phyloP scores from a whole-genome alignment of 2,888 invertebrate species.

The Morinoia aosen region DNA sequence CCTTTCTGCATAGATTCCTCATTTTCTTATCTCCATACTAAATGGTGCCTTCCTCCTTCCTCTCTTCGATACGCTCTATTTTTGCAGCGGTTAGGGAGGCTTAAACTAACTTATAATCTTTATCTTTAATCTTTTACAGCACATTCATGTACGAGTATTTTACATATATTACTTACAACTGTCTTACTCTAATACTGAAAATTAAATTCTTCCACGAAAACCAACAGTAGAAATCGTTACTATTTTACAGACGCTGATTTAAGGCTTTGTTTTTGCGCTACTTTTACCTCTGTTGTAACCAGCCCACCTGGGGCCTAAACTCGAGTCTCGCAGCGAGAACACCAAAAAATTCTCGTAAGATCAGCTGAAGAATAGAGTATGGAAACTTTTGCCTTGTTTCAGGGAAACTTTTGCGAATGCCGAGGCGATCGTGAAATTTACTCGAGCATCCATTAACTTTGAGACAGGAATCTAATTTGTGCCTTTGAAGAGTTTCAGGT shows the following conservation, averaged over 20 bases:
- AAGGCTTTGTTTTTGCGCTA: neutral
- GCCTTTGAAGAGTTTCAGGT: neutral
- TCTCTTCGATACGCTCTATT: too few species aligned
- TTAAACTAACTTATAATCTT: too few species aligned
- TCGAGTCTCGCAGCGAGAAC: neutral
- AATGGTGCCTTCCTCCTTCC: too few species aligned
- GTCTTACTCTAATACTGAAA: neutral
- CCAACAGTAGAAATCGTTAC: neutral
- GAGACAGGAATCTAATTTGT: slow-evolving; percentile 50
- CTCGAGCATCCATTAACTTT: slow-evolving; percentile 35
- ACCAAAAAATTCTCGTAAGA: slow-evolving; percentile 12
- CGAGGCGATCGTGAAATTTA: slow-evolving; percentile 39
- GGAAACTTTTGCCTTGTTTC: slow-evolving; percentile 3
- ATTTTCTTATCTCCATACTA: too few species aligned
- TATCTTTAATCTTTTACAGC: too few species aligned
- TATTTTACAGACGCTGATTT: neutral
- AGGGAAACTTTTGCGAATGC: neutral
- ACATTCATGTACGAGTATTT: too few species aligned
- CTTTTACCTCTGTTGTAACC: neutral
- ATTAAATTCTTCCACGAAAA: neutral
- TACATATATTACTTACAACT: too few species aligned
- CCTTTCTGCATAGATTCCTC: too few species aligned
- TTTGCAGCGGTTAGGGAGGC: too few species aligned
- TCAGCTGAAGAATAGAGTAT: slow-evolving; percentile 12
- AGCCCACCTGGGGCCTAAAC: neutral